phyloP scores from a whole-genome alignment of 2,888 invertebrate genomes.

The Sipunculus nudus region DNA sequence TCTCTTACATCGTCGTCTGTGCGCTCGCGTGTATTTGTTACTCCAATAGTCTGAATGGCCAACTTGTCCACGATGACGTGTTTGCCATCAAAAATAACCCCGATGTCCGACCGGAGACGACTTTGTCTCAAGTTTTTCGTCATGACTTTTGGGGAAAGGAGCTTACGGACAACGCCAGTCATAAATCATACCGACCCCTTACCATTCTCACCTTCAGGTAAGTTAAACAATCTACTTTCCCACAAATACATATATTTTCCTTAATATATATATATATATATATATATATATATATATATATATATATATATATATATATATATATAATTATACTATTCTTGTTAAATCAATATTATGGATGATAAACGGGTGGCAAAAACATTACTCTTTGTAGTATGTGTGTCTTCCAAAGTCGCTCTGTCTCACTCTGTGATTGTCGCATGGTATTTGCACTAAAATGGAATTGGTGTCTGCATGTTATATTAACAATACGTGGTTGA shows the following conservation, averaged over 20 bases:
- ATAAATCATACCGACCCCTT: slow-evolving; percentile 87
- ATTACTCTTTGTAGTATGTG: too few relatives aligned
- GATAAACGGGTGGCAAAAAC: too few relatives aligned
- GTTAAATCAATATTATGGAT: neutral
- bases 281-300: slow-evolving; percentile 16
- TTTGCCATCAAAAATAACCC: slow-evolving; percentile 83
- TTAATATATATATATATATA: slow-evolving; percentile 15
- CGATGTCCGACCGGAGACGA: slow-evolving; percentile 76
- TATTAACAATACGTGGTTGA: too few relatives aligned
- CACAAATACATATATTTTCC: slow-evolving; percentile 10
- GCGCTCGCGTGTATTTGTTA: slow-evolving; percentile 15
- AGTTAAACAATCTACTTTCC: slow-evolving; percentile 63
- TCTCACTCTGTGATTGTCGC: too few relatives aligned
- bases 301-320: slow-evolving; percentile 13
- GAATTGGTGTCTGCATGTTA: too few relatives aligned
- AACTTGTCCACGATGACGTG: slow-evolving; percentile 89
- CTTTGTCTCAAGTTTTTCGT: slow-evolving; percentile 36
- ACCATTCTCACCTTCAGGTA: slow-evolving; percentile 86
- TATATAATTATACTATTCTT: neutral
- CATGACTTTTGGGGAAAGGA: slow-evolving; percentile 89
- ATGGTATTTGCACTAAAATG: too few relatives aligned
- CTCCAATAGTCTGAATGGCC: slow-evolving; percentile 55
- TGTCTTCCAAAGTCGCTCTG: too few relatives aligned
- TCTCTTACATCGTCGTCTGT: slow-evolving; percentile 8
- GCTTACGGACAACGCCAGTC: slow-evolving; percentile 82